phyloP scores from a whole-genome alignment of 2,888 invertebrate genomes.

The Lamproptera curius region DNA sequence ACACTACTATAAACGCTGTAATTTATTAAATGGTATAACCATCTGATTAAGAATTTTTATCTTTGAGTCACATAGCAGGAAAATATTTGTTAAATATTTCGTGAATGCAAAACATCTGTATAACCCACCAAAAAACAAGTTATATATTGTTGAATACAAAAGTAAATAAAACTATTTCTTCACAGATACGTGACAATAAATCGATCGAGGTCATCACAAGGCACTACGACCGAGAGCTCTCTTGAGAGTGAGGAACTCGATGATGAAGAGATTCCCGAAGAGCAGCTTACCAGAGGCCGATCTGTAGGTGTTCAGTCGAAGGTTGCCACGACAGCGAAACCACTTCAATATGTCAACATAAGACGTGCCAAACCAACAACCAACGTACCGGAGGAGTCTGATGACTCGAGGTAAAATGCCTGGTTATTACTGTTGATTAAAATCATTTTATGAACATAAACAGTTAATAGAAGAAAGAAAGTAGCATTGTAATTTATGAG shows the following conservation, averaged over 20 bases:
- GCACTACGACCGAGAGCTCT: constrained; percentile 47
- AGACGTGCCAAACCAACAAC: constrained; percentile 79
- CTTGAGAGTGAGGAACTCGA: constrained; percentile 37
- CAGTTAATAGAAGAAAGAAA: too few relatives aligned
- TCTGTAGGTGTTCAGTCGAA: constrained; percentile 37
- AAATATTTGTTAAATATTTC: too few relatives aligned
- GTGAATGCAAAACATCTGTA: too few relatives aligned
- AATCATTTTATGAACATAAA: too few relatives aligned
- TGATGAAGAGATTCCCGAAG: constrained; percentile 41
- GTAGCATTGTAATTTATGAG: too few relatives aligned
- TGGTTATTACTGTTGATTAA: too few relatives aligned
- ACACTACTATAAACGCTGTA: too few relatives aligned
- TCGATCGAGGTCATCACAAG: constrained; percentile 80
- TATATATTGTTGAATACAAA: constrained; percentile 12
- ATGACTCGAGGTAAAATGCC: too few relatives aligned
- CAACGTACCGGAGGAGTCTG: constrained; percentile 46
- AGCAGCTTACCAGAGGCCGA: constrained; percentile 35
- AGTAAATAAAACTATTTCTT: not conserved
- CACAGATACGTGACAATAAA: constrained; percentile 80
- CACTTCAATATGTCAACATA: constrained; percentile 84
- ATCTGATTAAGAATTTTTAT: too few relatives aligned
- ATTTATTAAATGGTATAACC: too few relatives aligned
- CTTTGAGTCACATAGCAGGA: too few relatives aligned
- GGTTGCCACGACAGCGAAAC: constrained; percentile 53
- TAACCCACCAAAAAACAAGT: too few relatives aligned